Conservation (phyloP, 2,113 vertebrate species). For the Pangasianodon hypophthalmus region DNA sequence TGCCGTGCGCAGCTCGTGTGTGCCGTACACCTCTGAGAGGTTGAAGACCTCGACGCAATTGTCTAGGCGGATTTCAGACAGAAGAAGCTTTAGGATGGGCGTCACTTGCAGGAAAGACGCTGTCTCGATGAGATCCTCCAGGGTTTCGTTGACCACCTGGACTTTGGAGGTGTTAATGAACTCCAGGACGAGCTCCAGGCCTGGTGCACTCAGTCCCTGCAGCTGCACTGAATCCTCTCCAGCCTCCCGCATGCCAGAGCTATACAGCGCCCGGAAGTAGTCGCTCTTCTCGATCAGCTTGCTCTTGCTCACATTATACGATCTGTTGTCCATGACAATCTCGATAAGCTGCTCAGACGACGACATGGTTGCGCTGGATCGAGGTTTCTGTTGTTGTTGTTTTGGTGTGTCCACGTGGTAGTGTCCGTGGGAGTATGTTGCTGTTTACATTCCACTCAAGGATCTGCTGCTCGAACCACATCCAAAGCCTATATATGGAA, state of each 20-base stretch:
- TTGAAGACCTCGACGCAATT: slow-evolving; percentile 89
- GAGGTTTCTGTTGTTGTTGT: not conserved
- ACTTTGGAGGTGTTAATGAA: slow-evolving; percentile 88
- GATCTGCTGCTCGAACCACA: slow-evolving; percentile 31
- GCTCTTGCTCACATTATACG: slow-evolving; percentile 86
- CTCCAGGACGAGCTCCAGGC: slow-evolving; percentile 89
- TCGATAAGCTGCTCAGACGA: slow-evolving; percentile 81
- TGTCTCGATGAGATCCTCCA: slow-evolving; percentile 88
- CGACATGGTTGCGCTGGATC: slow-evolving; percentile 70
- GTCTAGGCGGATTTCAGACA: slow-evolving; percentile 80
- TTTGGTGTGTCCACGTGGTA: slow-evolving; percentile 29
- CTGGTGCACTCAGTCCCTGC: slow-evolving; percentile 85
- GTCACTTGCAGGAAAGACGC: slow-evolving; percentile 93
- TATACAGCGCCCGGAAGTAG: slow-evolving; percentile 92
- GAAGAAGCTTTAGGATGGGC: slow-evolving; percentile 84
- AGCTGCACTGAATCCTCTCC: slow-evolving; percentile 85
- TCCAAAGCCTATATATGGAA: slow-evolving; percentile 74
- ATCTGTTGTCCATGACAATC: slow-evolving; percentile 85
- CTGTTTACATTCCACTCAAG: slow-evolving; percentile 66
- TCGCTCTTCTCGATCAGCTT: slow-evolving; percentile 94
- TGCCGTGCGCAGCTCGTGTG: slow-evolving; percentile 81
- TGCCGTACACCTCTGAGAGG: slow-evolving; percentile 88
- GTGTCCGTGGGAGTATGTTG: slow-evolving; percentile 35
- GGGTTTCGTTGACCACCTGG: slow-evolving; percentile 74
- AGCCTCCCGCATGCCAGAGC: slow-evolving; percentile 93